These are phyloP conservation scores for Centropus unirufus DNA, from an alignment of 2,113 vertebrate genomes.

Conservation along the genomic window DNA sequence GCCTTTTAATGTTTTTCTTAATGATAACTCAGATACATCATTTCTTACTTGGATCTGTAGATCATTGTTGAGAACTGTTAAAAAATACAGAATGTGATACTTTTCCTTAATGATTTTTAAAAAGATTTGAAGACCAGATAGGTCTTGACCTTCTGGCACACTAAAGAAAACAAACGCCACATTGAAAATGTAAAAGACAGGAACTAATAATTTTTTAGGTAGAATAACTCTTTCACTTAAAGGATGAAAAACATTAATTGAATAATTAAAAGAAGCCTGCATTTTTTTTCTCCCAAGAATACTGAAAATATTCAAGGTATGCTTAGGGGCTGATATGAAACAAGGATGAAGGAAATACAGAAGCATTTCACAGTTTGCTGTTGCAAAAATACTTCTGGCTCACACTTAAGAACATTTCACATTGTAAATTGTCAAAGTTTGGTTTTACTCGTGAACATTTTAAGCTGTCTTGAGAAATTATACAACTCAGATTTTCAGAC, in stretches of 20 bases:
- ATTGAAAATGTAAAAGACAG: neutral
- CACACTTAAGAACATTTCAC: neutral
- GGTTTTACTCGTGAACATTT: neutral
- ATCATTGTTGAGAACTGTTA: neutral
- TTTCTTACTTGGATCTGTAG: neutral
- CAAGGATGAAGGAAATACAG: neutral
- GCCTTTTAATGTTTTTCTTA: neutral
- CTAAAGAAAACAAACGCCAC: neutral
- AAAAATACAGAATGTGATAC: neutral
- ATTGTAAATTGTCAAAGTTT: neutral
- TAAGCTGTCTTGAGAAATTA: constrained; percentile 15
- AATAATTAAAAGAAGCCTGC: neutral
- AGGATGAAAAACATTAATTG: neutral
- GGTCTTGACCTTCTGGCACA: neutral
- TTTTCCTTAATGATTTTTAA: neutral
- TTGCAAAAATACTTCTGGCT: constrained; percentile 15
- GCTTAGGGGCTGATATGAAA: neutral
- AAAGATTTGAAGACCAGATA: neutral
- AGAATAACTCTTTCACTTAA: neutral
- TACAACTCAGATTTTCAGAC: neutral
- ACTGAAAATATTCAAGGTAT: neutral
- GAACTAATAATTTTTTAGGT: neutral
- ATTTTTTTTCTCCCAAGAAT: neutral
- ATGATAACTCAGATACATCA: neutral
- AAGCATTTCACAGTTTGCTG: neutral